Conservation (phyloP, 2,888 invertebrate genomes). For the Metopia argyrocephala region DNA sequence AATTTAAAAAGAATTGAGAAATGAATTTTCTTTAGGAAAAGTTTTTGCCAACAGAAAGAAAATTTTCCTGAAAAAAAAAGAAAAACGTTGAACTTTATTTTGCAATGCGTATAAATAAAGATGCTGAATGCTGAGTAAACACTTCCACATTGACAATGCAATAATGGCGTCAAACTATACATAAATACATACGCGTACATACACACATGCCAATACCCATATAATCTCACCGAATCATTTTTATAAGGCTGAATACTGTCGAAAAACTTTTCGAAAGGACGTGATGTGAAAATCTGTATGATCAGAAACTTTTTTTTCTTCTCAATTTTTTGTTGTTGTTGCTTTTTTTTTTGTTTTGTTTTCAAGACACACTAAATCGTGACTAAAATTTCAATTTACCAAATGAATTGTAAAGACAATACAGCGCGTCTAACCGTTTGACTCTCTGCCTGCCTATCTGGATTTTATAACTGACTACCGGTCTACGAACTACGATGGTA, state of each 20-base stretch:
- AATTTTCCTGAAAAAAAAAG: conserved; percentile 9
- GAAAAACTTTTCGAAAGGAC: conserved; percentile 72
- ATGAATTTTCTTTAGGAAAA: conserved; percentile 28
- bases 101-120: conserved; percentile 46
- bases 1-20: conserved; percentile 18
- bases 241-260: conserved; percentile 50
- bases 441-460: not conserved
- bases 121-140: conserved; percentile 55
- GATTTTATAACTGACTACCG: not conserved
- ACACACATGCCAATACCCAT: no score
- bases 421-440: conserved; percentile 11
- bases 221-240: not conserved
- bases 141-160: conserved; percentile 53
- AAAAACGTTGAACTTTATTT: conserved; percentile 49
- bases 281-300: conserved; percentile 76
- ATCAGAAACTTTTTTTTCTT: conserved; percentile 65
- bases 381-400: conserved; percentile 71
- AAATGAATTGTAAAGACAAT: conserved; percentile 61
- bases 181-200: not conserved
- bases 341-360: not conserved
- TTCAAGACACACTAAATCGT: conserved; percentile 73
- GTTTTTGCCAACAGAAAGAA: conserved; percentile 4
- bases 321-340: not conserved
- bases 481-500: not conserved
- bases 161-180: conserved; percentile 43